phyloP scores from a whole-genome alignment of 2,888 invertebrate species.

The Hymenopus coronatus region DNA sequence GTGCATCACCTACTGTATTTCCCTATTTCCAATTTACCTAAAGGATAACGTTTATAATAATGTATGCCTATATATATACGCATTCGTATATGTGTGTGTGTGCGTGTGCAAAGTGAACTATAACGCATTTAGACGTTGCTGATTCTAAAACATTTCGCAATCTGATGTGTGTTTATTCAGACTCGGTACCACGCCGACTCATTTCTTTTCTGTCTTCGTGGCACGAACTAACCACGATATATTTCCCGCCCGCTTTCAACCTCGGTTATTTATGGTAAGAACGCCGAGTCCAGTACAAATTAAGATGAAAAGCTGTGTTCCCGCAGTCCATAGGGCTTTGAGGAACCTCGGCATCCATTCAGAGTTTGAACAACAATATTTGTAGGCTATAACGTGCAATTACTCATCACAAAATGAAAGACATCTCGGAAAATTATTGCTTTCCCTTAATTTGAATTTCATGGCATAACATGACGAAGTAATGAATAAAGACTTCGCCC shows the following conservation, averaged over 20 bases:
- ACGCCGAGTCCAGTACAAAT: background rate
- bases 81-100: too few species aligned
- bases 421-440: background rate
- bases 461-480: background rate
- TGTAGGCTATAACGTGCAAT: background rate
- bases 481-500: background rate
- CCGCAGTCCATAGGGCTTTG: background rate
- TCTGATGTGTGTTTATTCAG: too few species aligned
- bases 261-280: background rate
- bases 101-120: too few species aligned
- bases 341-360: background rate
- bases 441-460: background rate
- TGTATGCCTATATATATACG: too few species aligned
- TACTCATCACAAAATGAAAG: background rate
- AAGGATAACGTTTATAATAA: too few species aligned
- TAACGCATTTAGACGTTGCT: too few species aligned
- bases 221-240: background rate
- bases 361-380: background rate
- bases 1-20: too few species aligned
- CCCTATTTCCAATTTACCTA: too few species aligned
- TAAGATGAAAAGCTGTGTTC: background rate
- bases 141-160: too few species aligned
- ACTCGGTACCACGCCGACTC: background rate
- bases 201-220: background rate
- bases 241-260: background rate